These are phyloP conservation scores for Dicranocentrus wangi DNA, from an alignment of 2,888 invertebrate species.

Conservation along the genomic window DNA sequence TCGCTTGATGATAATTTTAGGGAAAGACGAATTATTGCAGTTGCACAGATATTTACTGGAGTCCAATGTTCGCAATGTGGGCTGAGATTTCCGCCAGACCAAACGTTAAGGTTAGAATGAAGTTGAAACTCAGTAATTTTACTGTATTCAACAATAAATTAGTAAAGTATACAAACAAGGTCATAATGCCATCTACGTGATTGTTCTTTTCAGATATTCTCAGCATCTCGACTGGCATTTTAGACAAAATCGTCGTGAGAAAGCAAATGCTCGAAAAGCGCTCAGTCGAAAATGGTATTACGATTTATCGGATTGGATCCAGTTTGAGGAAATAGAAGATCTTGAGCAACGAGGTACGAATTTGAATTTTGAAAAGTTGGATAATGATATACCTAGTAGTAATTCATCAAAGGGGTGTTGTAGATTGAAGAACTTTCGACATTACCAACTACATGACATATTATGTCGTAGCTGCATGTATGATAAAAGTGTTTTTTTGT, in stretches of 20 bases:
- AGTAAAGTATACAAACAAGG: too few relatives aligned
- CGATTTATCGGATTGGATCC: conserved; percentile 91
- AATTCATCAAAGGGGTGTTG: too few relatives aligned
- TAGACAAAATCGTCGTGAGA: conserved; percentile 90
- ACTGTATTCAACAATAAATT: too few relatives aligned
- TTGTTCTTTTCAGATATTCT: conserved; percentile 81
- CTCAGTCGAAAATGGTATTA: conserved; percentile 93
- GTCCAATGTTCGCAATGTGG: conserved; percentile 98
- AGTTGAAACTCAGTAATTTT: too few relatives aligned
- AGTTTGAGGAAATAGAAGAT: conserved; percentile 94
- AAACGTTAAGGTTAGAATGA: conserved; percentile 87
- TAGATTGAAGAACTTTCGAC: too few relatives aligned
- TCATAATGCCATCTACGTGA: conserved; percentile 3
- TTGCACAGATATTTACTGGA: conserved; percentile 83
- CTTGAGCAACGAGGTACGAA: conserved; percentile 87
- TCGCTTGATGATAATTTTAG: conserved; percentile 68
- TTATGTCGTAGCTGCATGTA: too few relatives aligned
- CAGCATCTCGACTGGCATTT: conserved; percentile 99
- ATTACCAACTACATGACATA: too few relatives aligned
- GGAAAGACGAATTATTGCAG: conserved; percentile 66
- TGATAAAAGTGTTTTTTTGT: too few relatives aligned
- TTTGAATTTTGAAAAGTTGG: too few relatives aligned
- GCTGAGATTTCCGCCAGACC: conserved; percentile 91
- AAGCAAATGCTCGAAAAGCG: conserved; percentile 88
- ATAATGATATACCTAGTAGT: too few relatives aligned